Base-by-base conservation (phyloP, 2,888 invertebrate genomes). In the Formica aserva region DNA sequence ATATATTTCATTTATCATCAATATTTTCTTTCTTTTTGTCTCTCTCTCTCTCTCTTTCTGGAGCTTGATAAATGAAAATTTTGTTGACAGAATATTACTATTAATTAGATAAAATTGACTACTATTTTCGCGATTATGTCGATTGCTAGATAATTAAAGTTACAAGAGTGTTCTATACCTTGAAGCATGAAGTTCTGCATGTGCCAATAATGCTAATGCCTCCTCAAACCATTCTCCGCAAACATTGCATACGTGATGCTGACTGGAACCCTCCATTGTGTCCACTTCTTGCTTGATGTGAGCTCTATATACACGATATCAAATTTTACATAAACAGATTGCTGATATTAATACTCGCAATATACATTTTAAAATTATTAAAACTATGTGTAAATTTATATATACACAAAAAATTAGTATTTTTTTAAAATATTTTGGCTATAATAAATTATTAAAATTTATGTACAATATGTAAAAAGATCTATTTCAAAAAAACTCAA, bases 151-250 rank as follows among this genome's bases (percentile, higher is more conserved):
- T 38, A 41, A 71, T 35, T 3, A 41, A 41, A 57, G 0, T 1
- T 26, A 5, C 1, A 13, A 3, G 9, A 48, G 8, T n/a, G 8
- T 26, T 38, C 57, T 62, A 83, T 92, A 94, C 92, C 97, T 95
- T 55, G 77, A 67, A 62, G 97, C 97, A 94, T 98, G 98, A 6
- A 97, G 95, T 95, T 98, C 97, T 0, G 97, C 97, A 95, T 98
- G 98, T 29, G 97, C 97, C 65, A 97, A 95, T 88, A 98, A 95
- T 93, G 97, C 97, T 91, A 97, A 95, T 76, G 97, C 97, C 95
- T 97, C 97, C 62, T 96, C 96, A 94, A 97, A 98, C 85, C 96
- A 96, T 95, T 97, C 97, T 67, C 97, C 98, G 94, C 98, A 98
- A 55, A 97, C 97, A 93, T 97, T 97, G 94, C 98, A 98, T 87